phyloP scores from a whole-genome alignment of 1,140 invertebrate genomes.

The Gonatopus flavifemur region DNA sequence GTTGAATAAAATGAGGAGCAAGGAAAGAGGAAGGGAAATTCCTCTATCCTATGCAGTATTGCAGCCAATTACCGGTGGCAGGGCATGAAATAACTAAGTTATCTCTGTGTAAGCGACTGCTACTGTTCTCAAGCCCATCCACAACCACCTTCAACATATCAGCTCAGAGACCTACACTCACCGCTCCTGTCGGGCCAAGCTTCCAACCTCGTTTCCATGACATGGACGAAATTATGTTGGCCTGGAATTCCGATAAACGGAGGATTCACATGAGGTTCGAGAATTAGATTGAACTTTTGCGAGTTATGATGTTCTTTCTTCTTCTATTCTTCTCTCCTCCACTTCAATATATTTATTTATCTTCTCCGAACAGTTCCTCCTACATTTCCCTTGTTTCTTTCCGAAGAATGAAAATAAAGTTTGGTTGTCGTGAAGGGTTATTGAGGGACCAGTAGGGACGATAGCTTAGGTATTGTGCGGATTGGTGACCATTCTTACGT shows the following conservation, averaged over 20 bases:
- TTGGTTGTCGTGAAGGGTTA: no score
- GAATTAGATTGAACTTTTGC: constrained; percentile 51
- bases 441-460: no score
- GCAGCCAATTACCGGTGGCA: constrained; percentile 54
- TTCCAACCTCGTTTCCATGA: constrained; percentile 16
- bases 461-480: no score
- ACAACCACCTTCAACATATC: constrained; percentile 4
- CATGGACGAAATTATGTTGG: constrained; percentile 42
- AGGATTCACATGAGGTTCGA: constrained; percentile 38
- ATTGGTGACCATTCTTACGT: no score
- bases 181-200: constrained; percentile 7
- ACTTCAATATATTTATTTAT: not conserved
- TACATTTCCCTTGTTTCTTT: constrained; percentile 11
- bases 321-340: constrained; percentile 7
- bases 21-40: no score
- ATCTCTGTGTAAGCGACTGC: constrained; percentile 51
- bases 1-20: no score
- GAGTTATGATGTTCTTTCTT: constrained; percentile 35
- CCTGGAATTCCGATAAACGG: constrained; percentile 51
- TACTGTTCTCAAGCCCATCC: constrained; percentile 29
- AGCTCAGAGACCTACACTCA: constrained; percentile 6
- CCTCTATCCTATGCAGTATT: no score
- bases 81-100: constrained; percentile 56
- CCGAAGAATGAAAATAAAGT: no score
- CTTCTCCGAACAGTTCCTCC: not conserved